A percentile compares a stretch with the other conserved stretches of the same genome.
Evolutionary conservation across 1,140 invertebrate genomes (phyloP).

Genomic region (Microplitis demolitor): DNA sequence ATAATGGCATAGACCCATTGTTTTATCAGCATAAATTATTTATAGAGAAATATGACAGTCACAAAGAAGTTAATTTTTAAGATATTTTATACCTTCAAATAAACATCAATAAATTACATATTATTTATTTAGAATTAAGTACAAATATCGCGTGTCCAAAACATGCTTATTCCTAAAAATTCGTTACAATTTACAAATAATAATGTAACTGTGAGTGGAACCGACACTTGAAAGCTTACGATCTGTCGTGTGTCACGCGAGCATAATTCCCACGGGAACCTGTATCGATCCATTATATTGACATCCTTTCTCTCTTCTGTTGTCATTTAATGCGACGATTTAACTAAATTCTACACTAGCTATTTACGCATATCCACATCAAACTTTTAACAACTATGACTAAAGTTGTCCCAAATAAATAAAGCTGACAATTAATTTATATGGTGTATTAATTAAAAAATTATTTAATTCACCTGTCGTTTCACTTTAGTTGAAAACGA

Average conservation of each 20-base stretch:
- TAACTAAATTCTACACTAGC: not conserved
- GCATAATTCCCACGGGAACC: constrained; percentile 8
- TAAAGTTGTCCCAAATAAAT: not conserved
- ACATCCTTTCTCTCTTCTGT: not conserved
- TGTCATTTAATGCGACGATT: constrained; percentile 10
- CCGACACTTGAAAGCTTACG: not conserved
- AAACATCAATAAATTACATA: no score
- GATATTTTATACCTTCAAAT: no score
- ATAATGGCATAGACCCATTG: not conserved
- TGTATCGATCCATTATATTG: constrained; percentile 1
- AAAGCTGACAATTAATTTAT: no score
- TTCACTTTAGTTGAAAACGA: no score
- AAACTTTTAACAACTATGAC: not conserved
- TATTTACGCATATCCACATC: not conserved
- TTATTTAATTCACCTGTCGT: no score
- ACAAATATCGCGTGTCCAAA: no score
- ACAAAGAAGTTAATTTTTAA: no score
- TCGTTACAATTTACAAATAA: not conserved
- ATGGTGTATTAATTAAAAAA: no score
- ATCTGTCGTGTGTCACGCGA: not conserved
- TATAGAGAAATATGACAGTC: no score
- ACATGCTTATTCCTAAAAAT: not conserved
- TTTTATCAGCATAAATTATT: not conserved
- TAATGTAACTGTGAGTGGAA: not conserved
- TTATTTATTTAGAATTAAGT: no score